Evolutionary conservation across 2,797 vertebrate species (phyloP).

Genomic region (Oreochromis grahami): DNA sequence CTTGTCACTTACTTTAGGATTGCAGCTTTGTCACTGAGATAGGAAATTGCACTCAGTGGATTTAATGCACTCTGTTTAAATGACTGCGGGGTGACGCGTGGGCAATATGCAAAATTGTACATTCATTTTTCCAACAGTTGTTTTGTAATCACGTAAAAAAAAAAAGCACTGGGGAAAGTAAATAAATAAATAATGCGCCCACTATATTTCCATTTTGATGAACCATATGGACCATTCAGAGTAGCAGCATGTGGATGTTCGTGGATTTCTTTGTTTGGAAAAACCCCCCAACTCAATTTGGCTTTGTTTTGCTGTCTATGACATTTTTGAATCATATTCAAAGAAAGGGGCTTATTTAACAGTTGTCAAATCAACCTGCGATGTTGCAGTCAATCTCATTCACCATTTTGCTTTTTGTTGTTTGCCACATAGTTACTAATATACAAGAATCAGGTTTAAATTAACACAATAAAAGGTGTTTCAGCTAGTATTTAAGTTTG

Average conservation of each 20-base stretch:
- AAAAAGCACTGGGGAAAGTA: not conserved
- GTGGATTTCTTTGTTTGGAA: not conserved
- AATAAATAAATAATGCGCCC: not conserved
- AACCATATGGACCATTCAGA: not conserved
- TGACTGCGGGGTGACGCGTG: not conserved
- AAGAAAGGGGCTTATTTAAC: not conserved
- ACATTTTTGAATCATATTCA: not conserved
- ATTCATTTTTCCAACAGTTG: not conserved
- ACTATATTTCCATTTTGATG: not conserved
- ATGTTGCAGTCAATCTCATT: not conserved
- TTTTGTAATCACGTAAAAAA: not conserved
- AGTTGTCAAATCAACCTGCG: not conserved
- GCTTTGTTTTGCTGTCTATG: not conserved
- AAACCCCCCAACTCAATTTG: not conserved
- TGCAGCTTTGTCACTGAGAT: slow-evolving; percentile 17
- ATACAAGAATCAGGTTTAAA: not conserved
- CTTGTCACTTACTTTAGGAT: slow-evolving; percentile 21
- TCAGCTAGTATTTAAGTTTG: not conserved
- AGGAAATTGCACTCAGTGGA: not conserved
- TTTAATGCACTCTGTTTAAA: not conserved
- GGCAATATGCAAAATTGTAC: not conserved
- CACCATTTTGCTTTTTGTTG: not conserved
- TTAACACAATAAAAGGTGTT: not conserved
- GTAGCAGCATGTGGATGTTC: not conserved
- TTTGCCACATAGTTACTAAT: not conserved